Conservation (phyloP, 2,888 invertebrate genomes). For the Drosophila formosana region DNA sequence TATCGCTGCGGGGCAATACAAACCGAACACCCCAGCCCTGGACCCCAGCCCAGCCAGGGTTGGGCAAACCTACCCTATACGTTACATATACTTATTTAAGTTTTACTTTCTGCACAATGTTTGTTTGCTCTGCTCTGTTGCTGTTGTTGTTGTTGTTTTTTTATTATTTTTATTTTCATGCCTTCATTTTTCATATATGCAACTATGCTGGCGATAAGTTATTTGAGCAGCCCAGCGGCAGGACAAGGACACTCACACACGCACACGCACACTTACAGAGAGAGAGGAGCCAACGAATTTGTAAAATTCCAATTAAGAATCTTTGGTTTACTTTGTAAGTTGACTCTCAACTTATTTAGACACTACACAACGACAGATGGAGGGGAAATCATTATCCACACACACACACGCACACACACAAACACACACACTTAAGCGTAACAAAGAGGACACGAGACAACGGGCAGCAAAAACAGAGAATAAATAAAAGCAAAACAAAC, state of each 20-base stretch:
- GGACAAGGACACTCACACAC: slow-evolving; percentile 32
- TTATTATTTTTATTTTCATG: slow-evolving; percentile 52
- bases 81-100: slow-evolving; percentile 66
- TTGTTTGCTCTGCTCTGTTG: slow-evolving; percentile 11
- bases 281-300: slow-evolving; percentile 70
- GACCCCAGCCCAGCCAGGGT: slow-evolving; percentile 4
- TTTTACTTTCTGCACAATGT: slow-evolving; percentile 59
- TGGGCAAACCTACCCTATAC: slow-evolving; percentile 40
- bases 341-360: slow-evolving; percentile 82
- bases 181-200: slow-evolving; percentile 74
- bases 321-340: slow-evolving; percentile 82
- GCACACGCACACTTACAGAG: neutral
- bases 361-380: slow-evolving; percentile 75
- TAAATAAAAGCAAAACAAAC: slow-evolving; percentile 77
- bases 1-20: slow-evolving; percentile 68
- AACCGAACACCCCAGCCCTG: slow-evolving; percentile 20
- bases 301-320: slow-evolving; percentile 83
- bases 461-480: slow-evolving; percentile 76
- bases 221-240: slow-evolving; percentile 67
- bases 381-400: slow-evolving; percentile 69
- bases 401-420: slow-evolving; percentile 14
- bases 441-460: slow-evolving; percentile 75
- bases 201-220: slow-evolving; percentile 76
- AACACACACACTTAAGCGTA: slow-evolving; percentile 64
- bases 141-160: slow-evolving; percentile 33